Conservation (phyloP, 2,888 invertebrate species). For the Oeneis ivallda region DNA sequence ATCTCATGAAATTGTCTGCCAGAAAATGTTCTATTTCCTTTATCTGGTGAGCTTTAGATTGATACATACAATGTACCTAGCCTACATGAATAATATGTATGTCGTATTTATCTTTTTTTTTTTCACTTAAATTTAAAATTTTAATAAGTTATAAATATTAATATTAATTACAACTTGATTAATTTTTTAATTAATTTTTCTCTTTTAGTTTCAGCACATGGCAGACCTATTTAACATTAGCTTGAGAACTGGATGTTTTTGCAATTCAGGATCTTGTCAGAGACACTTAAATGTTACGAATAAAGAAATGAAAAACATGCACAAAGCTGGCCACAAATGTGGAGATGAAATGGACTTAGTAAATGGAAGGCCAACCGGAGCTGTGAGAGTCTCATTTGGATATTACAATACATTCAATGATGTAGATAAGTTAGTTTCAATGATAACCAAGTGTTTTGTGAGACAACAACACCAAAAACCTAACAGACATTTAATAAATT, state of each 20-base stretch:
- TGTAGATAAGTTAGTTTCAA: conserved; percentile 85
- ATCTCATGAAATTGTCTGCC: no score
- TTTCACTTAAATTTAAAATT: no score
- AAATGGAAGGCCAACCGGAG: conserved; percentile 94
- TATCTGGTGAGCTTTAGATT: no score
- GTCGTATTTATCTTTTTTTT: no score
- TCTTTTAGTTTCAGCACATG: conserved; percentile 90
- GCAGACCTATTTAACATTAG: conserved; percentile 92
- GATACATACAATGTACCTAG: no score
- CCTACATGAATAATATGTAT: no score
- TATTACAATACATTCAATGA: conserved; percentile 91
- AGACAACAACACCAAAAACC: conserved; percentile 54
- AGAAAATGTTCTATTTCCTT: no score
- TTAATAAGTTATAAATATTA: no score
- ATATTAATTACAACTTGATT: no score
- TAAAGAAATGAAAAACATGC: conserved; percentile 88
- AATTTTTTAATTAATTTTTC: neutral
- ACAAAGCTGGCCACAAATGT: conserved; percentile 93
- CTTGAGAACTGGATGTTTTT: conserved; percentile 96
- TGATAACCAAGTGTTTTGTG: conserved; percentile 90
- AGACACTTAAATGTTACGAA: conserved; percentile 86
- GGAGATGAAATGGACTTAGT: conserved; percentile 94
- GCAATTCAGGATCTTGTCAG: conserved; percentile 97
- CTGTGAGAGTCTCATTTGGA: conserved; percentile 95
- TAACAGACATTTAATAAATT: conserved; percentile 53